Evolutionary conservation across 1,140 invertebrate species (phyloP).

Genomic region (Gryon sp.): DNA sequence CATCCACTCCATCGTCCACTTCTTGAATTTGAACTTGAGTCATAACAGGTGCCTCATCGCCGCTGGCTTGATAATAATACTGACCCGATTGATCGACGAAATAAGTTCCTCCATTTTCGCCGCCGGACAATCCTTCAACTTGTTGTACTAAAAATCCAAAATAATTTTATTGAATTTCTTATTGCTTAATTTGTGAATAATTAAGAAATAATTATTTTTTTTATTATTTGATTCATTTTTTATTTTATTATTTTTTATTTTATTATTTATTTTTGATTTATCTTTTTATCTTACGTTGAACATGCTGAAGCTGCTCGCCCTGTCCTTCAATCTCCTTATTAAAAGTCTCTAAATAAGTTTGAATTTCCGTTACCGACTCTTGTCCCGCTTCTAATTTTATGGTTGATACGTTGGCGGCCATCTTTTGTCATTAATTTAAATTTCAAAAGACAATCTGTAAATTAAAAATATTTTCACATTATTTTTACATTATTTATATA

Average conservation of each 20-base stretch:
- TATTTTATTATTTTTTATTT: constrained; percentile 5
- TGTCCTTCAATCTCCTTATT: constrained; percentile 89
- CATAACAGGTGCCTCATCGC: constrained; percentile 83
- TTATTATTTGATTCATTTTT: neutral
- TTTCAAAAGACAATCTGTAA: neutral
- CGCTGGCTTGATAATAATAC: constrained; percentile 87
- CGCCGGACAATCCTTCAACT: constrained; percentile 81
- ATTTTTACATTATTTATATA: no score
- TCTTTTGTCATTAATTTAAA: constrained; percentile 64
- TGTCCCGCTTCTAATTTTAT: constrained; percentile 77
- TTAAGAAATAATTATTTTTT: neutral
- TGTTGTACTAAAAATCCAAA: constrained; percentile 77
- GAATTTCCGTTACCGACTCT: constrained; percentile 86
- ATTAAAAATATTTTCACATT: no score
- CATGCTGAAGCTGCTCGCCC: constrained; percentile 79
- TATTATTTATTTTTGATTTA: neutral
- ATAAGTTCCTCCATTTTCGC: constrained; percentile 84
- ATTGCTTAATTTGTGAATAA: no score
- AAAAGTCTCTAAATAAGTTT: constrained; percentile 90
- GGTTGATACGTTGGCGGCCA: constrained; percentile 74
- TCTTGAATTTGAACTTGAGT: constrained; percentile 80
- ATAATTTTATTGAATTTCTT: no score
- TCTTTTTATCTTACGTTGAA: constrained; percentile 76
- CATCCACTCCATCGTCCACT: constrained; percentile 76
- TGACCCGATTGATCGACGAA: constrained; percentile 88